A percentile compares a stretch with the other conserved stretches of the same genome.
Evolutionary conservation across 1,140 invertebrate species (phyloP).

Genomic region (Philotrypesis tridentata): DNA sequence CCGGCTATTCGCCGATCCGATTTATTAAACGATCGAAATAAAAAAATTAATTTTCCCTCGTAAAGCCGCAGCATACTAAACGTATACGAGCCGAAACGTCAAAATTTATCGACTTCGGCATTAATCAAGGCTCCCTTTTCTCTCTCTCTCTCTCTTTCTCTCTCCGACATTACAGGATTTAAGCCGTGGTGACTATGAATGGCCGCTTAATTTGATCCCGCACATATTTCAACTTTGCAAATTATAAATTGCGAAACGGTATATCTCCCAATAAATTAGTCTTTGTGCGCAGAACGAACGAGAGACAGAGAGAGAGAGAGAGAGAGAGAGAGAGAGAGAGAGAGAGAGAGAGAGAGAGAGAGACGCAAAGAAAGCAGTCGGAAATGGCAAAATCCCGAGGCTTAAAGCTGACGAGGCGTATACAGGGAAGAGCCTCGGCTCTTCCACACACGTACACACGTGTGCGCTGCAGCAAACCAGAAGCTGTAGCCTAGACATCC

Average conservation of each 20-base stretch:
- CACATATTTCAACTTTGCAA: slow-evolving; percentile 3
- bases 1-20: too few species aligned
- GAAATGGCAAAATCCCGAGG: slow-evolving; percentile 41
- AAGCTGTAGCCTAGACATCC: background rate
- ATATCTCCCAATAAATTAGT: slow-evolving; percentile 34
- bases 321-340: background rate
- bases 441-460: background rate
- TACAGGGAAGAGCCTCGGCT: background rate
- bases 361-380: slow-evolving; percentile 4
- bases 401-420: background rate
- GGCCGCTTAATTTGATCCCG: slow-evolving; percentile 26
- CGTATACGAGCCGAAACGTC: background rate
- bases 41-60: background rate
- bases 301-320: background rate
- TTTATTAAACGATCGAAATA: background rate
- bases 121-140: slow-evolving; percentile 1
- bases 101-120: background rate
- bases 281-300: background rate
- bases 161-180: background rate
- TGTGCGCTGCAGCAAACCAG: background rate
- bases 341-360: slow-evolving; percentile 13
- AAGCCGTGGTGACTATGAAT: slow-evolving; percentile 11
- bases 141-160: too few species aligned
- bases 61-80: background rate
- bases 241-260: slow-evolving; percentile 22